phyloP scores from a whole-genome alignment of 2,113 vertebrate species.

The Corvus moneduloides region DNA sequence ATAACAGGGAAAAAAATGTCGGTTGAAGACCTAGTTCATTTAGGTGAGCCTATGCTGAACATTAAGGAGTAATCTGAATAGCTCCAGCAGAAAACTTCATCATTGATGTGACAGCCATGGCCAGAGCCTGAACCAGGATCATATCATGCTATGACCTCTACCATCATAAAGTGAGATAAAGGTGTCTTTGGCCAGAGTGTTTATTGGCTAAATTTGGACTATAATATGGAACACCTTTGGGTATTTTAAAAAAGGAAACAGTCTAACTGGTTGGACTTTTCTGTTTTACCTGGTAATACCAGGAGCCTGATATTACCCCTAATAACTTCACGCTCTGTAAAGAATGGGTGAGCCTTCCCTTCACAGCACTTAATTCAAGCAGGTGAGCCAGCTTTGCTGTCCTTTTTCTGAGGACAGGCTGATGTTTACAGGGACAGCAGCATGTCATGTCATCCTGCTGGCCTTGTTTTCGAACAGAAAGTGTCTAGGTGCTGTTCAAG shows the following conservation, averaged over 20 bases:
- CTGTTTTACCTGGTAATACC: too few relatives aligned
- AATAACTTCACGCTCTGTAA: not conserved
- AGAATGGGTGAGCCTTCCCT: not conserved
- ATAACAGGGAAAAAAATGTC: not conserved
- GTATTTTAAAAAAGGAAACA: not conserved
- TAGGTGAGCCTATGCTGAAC: not conserved
- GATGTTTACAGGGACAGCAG: not conserved
- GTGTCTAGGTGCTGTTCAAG: not conserved
- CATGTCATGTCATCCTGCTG: not conserved
- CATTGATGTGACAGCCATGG: not conserved
- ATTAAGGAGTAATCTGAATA: not conserved
- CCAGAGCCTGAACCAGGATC: not conserved
- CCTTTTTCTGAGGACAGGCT: not conserved
- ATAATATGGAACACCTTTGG: not conserved
- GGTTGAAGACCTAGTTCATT: not conserved
- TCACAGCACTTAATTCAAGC: not conserved
- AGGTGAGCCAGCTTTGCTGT: not conserved
- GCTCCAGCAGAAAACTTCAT: not conserved
- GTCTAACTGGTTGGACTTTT: not conserved
- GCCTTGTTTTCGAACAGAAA: not conserved
- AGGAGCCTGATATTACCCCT: not conserved
- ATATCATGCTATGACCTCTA: accelerated
- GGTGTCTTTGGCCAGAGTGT: not conserved
- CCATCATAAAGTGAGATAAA: not conserved
- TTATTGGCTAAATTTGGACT: not conserved